Evolutionary conservation across 1,140 invertebrate species (phyloP).

Genomic region (Andrena cerasifolii): DNA sequence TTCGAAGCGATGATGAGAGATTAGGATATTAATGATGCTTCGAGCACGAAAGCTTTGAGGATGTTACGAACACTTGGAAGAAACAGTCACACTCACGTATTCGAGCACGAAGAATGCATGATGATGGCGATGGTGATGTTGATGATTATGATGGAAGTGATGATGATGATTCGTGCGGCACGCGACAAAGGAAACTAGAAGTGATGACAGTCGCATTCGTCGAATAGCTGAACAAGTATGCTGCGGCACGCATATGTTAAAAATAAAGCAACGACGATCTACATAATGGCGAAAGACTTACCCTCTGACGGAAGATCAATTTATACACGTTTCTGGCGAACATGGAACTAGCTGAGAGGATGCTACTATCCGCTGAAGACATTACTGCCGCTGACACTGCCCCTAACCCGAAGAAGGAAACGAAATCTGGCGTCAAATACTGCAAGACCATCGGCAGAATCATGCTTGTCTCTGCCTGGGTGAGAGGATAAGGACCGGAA

Average conservation of each 20-base stretch:
- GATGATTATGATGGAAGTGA: neutral
- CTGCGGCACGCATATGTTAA: neutral
- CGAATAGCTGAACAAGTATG: conserved; percentile 8
- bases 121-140: neutral
- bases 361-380: conserved; percentile 99
- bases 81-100: neutral
- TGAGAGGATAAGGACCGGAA: conserved; percentile 88
- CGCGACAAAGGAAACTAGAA: conserved; percentile 8
- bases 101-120: neutral
- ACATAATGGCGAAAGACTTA: conserved; percentile 76
- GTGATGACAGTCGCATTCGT: neutral
- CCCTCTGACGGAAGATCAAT: conserved; percentile 95
- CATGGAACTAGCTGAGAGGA: conserved; percentile 98
- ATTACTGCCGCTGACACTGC: conserved; percentile 99
- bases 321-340: conserved; percentile 99
- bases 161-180: neutral
- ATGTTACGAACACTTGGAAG: too few species aligned
- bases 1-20: too few species aligned
- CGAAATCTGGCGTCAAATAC: conserved; percentile 95
- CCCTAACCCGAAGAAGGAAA: conserved; percentile 98
- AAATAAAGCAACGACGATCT: neutral
- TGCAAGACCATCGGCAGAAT: conserved; percentile 98
- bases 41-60: too few species aligned
- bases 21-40: too few species aligned
- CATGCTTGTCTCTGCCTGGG: conserved; percentile 92